Conservation (phyloP, 2,888 invertebrate species). For the Taphrorychus bicolor region DNA sequence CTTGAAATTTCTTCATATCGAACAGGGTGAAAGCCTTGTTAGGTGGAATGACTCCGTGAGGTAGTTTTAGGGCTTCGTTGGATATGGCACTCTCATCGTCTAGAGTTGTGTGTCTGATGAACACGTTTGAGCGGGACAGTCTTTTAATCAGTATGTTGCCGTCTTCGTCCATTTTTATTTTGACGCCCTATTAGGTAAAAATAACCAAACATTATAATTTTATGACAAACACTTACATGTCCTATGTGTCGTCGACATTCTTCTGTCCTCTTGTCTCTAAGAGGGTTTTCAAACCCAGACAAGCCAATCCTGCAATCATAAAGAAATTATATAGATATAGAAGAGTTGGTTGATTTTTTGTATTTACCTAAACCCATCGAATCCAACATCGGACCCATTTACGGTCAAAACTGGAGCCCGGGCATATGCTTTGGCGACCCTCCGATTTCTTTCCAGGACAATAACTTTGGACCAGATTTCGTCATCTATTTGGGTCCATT, state of each 20-base stretch:
- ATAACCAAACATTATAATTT: neutral
- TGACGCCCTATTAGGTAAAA: slow-evolving; percentile 23
- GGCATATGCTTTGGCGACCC: slow-evolving; percentile 40
- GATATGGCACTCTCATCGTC: slow-evolving; percentile 41
- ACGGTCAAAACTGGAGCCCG: slow-evolving; percentile 37
- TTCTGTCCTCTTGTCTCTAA: slow-evolving; percentile 37
- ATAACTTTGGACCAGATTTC: slow-evolving; percentile 41
- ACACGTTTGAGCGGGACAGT: slow-evolving; percentile 36
- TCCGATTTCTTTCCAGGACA: slow-evolving; percentile 36
- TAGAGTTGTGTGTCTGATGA: slow-evolving; percentile 35
- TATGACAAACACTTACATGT: slow-evolving; percentile 23
- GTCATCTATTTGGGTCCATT: slow-evolving; percentile 40
- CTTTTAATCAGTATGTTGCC: slow-evolving; percentile 38
- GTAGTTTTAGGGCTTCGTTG: slow-evolving; percentile 31
- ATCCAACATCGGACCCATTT: slow-evolving; percentile 37
- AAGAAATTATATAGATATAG: neutral
- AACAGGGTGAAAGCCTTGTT: slow-evolving; percentile 38
- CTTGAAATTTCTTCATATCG: slow-evolving; percentile 40
- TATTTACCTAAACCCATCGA: slow-evolving; percentile 38
- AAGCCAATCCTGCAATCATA: slow-evolving; percentile 31
- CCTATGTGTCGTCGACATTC: slow-evolving; percentile 39
- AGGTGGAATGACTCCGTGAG: slow-evolving; percentile 31
- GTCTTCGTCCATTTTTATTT: slow-evolving; percentile 40
- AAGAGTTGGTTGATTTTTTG: no score
- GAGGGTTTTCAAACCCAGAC: slow-evolving; percentile 37